These are phyloP conservation scores for Myotis brandtii DNA, from an alignment of 2,113 vertebrate genomes.

Conservation along the genomic window DNA sequence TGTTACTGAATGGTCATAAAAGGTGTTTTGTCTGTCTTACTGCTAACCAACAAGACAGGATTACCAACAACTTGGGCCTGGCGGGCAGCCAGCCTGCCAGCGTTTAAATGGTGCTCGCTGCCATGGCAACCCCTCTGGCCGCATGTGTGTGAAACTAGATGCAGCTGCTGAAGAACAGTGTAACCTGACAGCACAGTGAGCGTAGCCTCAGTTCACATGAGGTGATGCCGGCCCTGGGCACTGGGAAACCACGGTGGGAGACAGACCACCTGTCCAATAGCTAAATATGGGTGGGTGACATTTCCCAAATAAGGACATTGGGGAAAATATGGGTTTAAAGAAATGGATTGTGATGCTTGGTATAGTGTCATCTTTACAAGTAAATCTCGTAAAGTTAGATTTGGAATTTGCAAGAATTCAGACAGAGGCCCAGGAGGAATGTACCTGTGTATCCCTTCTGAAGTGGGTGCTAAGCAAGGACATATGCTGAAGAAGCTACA, in stretches of 20 bases:
- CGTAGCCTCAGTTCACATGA: background rate
- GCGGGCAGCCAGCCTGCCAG: conserved; percentile 29
- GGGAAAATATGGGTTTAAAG: background rate
- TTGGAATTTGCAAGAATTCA: background rate
- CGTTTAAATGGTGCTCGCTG: background rate
- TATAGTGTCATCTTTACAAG: background rate
- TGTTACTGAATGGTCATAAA: conserved; percentile 41
- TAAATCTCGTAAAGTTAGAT: background rate
- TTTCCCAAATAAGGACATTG: background rate
- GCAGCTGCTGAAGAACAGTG: conserved; percentile 1
- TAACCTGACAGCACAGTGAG: background rate
- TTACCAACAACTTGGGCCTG: conserved; percentile 32
- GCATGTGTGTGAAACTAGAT: background rate
- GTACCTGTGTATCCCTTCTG: background rate
- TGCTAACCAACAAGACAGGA: background rate
- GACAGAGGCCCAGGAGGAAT: background rate
- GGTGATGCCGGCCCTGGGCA: background rate
- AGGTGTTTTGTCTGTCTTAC: conserved; percentile 59
- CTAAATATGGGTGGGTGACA: background rate
- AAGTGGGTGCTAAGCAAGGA: background rate
- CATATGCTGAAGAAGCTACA: background rate
- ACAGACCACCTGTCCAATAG: background rate
- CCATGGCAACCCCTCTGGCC: background rate
- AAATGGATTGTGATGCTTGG: background rate
- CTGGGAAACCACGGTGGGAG: background rate